phyloP scores from a whole-genome alignment of 2,113 vertebrate species.

The Sander vitreus region DNA sequence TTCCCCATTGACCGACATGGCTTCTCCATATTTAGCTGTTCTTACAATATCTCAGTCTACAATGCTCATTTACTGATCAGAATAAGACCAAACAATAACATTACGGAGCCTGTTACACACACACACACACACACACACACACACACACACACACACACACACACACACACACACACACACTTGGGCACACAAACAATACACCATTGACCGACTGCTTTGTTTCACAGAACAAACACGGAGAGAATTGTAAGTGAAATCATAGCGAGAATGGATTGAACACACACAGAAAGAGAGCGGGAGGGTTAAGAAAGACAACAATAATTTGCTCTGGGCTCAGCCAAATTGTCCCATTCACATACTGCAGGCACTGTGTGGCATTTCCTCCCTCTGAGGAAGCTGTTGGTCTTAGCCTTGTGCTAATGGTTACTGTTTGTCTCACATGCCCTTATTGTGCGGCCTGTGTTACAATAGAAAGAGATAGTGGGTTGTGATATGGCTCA shows the following conservation, averaged over 20 bases:
- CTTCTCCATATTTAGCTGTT: slow-evolving; percentile 73
- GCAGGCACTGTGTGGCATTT: slow-evolving; percentile 53
- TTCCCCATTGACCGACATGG: slow-evolving; percentile 57
- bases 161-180: slow-evolving; percentile 47
- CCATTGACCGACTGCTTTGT: slow-evolving; percentile 77
- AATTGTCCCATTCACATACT: slow-evolving; percentile 66
- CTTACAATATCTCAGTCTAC: slow-evolving; percentile 73
- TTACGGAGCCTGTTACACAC: slow-evolving; percentile 54
- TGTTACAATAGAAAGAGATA: slow-evolving; percentile 67
- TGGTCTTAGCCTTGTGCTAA: slow-evolving; percentile 56
- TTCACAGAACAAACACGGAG: slow-evolving; percentile 70
- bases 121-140: slow-evolving; percentile 46
- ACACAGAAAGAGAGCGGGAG: slow-evolving; percentile 50
- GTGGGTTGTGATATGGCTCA: slow-evolving; percentile 56
- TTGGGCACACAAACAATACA: slow-evolving; percentile 67
- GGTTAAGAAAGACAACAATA: slow-evolving; percentile 52
- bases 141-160: slow-evolving; percentile 60
- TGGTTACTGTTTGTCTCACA: slow-evolving; percentile 60
- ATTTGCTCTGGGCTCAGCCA: slow-evolving; percentile 62
- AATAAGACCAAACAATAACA: slow-evolving; percentile 78
- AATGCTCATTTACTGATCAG: slow-evolving; percentile 69
- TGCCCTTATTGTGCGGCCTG: slow-evolving; percentile 44
- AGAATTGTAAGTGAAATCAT: slow-evolving; percentile 76
- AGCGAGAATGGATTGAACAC: slow-evolving; percentile 64
- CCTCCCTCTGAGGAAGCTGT: slow-evolving; percentile 57